Evolutionary conservation across 2,888 invertebrate species (phyloP).

Genomic region (Mystacides longicornis): DNA sequence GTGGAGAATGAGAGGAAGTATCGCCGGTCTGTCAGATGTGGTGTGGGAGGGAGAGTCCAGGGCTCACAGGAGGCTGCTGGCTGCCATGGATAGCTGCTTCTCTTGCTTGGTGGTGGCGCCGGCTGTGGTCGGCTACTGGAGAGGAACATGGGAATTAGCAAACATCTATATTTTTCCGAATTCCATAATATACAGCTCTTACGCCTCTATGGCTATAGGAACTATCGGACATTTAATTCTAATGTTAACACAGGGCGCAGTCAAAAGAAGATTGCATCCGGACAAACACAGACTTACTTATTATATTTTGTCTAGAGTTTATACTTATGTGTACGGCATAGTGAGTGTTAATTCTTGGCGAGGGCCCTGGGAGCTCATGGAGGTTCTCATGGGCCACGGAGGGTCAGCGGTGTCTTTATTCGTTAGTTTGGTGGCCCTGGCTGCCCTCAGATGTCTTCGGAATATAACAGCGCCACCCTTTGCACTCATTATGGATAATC

Average conservation of each 20-base stretch:
- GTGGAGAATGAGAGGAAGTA: conserved; percentile 57
- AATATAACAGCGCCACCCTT: conserved; percentile 81
- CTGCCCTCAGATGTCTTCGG: conserved; percentile 61
- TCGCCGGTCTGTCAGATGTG: conserved; percentile 57
- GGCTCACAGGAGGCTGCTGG: conserved; percentile 49
- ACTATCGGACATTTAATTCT: conserved; percentile 62
- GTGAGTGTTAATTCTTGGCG: conserved; percentile 85
- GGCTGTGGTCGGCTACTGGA: conserved; percentile 79
- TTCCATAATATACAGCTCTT: conserved; percentile 52
- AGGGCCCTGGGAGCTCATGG: conserved; percentile 73
- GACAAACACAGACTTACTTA: conserved; percentile 61
- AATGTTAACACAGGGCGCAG: conserved; percentile 57
- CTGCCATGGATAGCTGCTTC: conserved; percentile 63
- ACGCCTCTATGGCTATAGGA: conserved; percentile 63
- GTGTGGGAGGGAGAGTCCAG: conserved; percentile 46
- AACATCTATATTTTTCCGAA: conserved; percentile 63
- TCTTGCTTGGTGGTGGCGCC: conserved; percentile 70
- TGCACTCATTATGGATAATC: conserved; percentile 65
- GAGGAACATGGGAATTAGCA: conserved; percentile 77
- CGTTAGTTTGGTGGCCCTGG: conserved; percentile 56
- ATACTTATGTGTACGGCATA: conserved; percentile 68
- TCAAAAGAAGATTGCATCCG: conserved; percentile 53
- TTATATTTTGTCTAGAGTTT: conserved; percentile 62
- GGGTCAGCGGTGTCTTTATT: conserved; percentile 58
- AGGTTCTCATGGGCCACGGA: conserved; percentile 54